Base-by-base conservation (phyloP, 2,797 vertebrate species). In the Cheirogaleus major region DNA sequence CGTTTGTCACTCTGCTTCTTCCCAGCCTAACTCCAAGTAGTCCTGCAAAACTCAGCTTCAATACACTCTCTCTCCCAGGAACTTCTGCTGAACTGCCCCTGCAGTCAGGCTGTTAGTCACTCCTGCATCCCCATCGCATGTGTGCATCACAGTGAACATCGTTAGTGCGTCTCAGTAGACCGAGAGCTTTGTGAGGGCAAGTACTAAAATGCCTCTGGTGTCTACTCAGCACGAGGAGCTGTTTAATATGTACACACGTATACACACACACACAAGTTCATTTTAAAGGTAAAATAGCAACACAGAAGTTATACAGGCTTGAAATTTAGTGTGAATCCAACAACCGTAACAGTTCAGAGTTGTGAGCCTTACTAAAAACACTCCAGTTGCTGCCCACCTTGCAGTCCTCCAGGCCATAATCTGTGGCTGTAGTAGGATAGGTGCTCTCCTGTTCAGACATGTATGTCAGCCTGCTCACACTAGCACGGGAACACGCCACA, bases 401-500 rank as follows among this genome's bases (percentile, higher is more conserved):
- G 59, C 22, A 35, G 20, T 96, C 97, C 78, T 99, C 98, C 0
- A 98, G 97, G 82, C 98, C 98, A 35, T 67, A 98, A 13, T 97
- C 70, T 88, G 92, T 94, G 52, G 98, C 98, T 82, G 57, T 78
- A 55, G 91, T 89, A 63, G 98, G 98, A 83, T 38, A 95, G 1
- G 98, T 91, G 87, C 98, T 98, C 52, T 99, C 99, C 76, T 98
- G 98, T 79, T 99, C 97, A 73, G 99, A 99, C 83, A 99, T 95
- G 25, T 99, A 99, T 0, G 99, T 99, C 89, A 99, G 98, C 69
- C 99, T 99, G 98, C 99, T 99, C 91, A 99, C 97, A 95, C 99
- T 99, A 18, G 99, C 99, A 97, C 98, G 99, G 23, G 99, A 98
- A 97, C 98, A 99, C 45, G 82, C 76, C 7, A 99, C 99, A 84